Evolutionary conservation across 2,888 invertebrate genomes (phyloP).

Genomic region (Ormia ochracea): DNA sequence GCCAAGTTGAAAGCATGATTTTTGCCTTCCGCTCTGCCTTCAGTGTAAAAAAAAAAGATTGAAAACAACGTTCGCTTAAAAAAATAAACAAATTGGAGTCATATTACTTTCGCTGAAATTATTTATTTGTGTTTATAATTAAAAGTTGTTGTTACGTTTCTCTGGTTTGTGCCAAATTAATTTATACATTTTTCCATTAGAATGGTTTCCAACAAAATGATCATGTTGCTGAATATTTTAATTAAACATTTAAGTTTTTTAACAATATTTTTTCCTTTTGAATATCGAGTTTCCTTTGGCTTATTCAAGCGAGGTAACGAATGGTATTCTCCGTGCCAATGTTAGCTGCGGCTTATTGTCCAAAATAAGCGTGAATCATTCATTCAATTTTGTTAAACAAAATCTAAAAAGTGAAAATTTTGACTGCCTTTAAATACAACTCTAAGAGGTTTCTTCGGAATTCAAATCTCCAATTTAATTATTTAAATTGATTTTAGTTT

Average conservation of each 20-base stretch:
- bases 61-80: not conserved
- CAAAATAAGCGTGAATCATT: too few relatives aligned
- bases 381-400: too few relatives aligned
- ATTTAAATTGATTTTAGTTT: too few relatives aligned
- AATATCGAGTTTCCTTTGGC: constrained; percentile 41
- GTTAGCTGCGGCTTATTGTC: too few relatives aligned
- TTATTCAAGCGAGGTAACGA: constrained; percentile 9
- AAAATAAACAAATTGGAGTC: constrained; percentile 26
- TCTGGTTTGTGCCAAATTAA: constrained; percentile 56
- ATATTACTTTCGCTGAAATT: constrained; percentile 49
- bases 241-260: constrained; percentile 3
- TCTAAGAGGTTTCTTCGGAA: too few relatives aligned
- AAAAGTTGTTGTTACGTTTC: not conserved
- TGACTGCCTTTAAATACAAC: too few relatives aligned
- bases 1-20: too few relatives aligned
- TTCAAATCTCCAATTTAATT: too few relatives aligned
- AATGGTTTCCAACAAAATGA: constrained; percentile 31
- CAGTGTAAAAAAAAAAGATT: constrained; percentile 9
- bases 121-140: constrained; percentile 14
- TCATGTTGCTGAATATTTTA: not conserved
- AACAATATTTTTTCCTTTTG: constrained; percentile 14
- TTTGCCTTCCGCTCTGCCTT: too few relatives aligned
- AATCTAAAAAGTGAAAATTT: too few relatives aligned
- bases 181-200: constrained; percentile 53
- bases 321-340: not conserved